Conservation (phyloP, 2,888 invertebrate genomes). For the Eupithecia centaureata region DNA sequence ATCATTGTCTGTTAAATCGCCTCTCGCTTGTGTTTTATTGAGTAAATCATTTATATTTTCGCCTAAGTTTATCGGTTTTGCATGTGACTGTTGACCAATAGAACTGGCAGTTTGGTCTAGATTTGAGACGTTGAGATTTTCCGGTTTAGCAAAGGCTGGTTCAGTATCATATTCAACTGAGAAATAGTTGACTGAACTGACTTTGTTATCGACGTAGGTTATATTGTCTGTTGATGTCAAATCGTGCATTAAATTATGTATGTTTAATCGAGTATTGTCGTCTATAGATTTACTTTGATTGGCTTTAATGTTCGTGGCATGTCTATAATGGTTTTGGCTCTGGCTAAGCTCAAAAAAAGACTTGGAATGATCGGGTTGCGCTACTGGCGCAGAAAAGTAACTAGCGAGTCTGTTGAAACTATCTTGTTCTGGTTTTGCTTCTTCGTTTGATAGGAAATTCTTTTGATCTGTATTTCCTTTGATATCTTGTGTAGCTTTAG, state of each 20-base stretch:
- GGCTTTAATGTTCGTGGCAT: slow-evolving; percentile 40
- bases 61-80: neutral
- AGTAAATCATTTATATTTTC: neutral
- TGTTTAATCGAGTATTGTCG: slow-evolving; percentile 44
- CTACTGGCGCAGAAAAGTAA: slow-evolving; percentile 69
- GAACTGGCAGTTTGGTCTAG: neutral
- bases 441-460: slow-evolving; percentile 59
- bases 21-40: neutral
- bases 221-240: slow-evolving; percentile 63
- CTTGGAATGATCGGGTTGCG: slow-evolving; percentile 69
- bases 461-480: slow-evolving; percentile 55
- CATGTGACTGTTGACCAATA: neutral
- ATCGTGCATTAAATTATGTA: slow-evolving; percentile 66
- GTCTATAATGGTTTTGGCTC: slow-evolving; percentile 75
- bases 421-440: slow-evolving; percentile 40
- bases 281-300: slow-evolving; percentile 51
- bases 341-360: slow-evolving; percentile 82
- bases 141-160: slow-evolving; percentile 2
- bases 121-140: neutral
- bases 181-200: slow-evolving; percentile 69
- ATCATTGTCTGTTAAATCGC: slow-evolving; percentile 3
- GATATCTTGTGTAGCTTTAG: slow-evolving; percentile 17
- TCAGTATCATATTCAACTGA: slow-evolving; percentile 63
- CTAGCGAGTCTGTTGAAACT: slow-evolving; percentile 71
- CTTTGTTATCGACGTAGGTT: slow-evolving; percentile 56